Conservation (phyloP, 2,888 invertebrate species). For the Andrena fulva region DNA sequence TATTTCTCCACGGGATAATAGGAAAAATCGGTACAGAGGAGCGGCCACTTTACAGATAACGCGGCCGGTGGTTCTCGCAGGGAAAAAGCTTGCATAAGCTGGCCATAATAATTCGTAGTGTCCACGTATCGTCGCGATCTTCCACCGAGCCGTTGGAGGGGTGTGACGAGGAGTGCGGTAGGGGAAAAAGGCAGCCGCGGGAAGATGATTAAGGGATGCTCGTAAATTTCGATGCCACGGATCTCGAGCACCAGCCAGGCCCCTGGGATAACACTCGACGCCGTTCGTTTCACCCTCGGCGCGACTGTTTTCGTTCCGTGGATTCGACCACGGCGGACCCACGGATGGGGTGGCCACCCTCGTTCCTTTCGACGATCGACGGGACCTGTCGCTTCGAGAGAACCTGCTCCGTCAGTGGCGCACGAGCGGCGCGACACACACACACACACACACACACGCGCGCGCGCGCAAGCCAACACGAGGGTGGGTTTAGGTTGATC, state of each 20-base stretch:
- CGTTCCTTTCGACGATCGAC: constrained; percentile 37
- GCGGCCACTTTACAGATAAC: neutral
- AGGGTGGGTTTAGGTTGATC: constrained; percentile 4
- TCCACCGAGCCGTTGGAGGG: neutral
- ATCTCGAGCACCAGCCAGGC: constrained; percentile 40
- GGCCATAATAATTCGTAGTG: neutral
- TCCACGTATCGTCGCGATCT: neutral
- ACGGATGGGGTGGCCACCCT: constrained; percentile 36
- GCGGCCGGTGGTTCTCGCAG: neutral
- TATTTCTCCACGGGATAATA: constrained; percentile 4
- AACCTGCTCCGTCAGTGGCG: constrained; percentile 65
- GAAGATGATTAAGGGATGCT: constrained; percentile 54
- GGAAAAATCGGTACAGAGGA: neutral
- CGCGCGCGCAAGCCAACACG: constrained; percentile 42
- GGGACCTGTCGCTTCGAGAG: constrained; percentile 73
- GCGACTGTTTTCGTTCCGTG: constrained; percentile 18
- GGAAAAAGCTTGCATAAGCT: neutral
- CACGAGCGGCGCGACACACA: constrained; percentile 39
- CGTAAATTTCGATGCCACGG: constrained; percentile 51
- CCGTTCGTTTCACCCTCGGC: constrained; percentile 15
- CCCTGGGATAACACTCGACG: constrained; percentile 52
- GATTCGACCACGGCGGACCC: neutral
- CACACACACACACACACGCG: constrained; percentile 34
- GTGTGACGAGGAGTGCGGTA: neutral
- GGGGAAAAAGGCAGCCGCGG: constrained; percentile 15